Percentiles rank a stretch among this genome's conserved stretches.
Evolutionary conservation across 2,888 invertebrate species (phyloP).

Genomic region (Frankliniella intonsa): DNA sequence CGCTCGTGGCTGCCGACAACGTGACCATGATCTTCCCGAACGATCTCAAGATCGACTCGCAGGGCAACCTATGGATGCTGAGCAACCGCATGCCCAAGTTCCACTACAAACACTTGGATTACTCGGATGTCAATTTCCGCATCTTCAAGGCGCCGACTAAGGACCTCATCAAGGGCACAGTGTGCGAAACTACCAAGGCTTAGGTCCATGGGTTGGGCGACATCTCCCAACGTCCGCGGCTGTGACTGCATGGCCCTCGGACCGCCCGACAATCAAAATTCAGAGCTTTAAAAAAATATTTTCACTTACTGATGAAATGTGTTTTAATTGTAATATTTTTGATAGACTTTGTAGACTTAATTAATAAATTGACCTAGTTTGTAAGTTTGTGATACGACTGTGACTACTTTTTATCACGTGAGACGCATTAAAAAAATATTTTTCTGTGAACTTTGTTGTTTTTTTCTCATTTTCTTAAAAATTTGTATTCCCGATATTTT

Average conservation of each 20-base stretch:
- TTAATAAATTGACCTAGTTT: neutral
- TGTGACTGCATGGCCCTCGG: neutral
- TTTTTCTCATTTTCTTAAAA: too few species aligned
- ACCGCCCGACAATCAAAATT: neutral
- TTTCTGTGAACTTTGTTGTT: neutral
- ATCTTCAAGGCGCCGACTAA: conserved; percentile 62
- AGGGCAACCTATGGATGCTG: conserved; percentile 67
- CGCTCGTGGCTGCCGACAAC: conserved; percentile 57
- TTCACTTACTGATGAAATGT: neutral
- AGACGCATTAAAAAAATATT: neutral
- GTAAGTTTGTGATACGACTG: neutral
- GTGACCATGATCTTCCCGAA: conserved; percentile 72
- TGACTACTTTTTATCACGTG: neutral
- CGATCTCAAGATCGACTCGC: conserved; percentile 71
- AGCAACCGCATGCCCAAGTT: conserved; percentile 71
- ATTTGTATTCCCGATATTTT: too few species aligned
- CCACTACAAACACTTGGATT: conserved; percentile 60
- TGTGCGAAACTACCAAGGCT: conserved; percentile 52
- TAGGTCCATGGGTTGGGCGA: neutral
- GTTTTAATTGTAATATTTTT: neutral
- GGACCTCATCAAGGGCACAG: conserved; percentile 60
- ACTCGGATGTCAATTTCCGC: conserved; percentile 65
- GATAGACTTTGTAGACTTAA: neutral
- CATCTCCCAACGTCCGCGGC: neutral
- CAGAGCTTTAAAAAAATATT: neutral